Conservation (phyloP, 2,888 invertebrate species). For the Micoletzkya japonica region DNA sequence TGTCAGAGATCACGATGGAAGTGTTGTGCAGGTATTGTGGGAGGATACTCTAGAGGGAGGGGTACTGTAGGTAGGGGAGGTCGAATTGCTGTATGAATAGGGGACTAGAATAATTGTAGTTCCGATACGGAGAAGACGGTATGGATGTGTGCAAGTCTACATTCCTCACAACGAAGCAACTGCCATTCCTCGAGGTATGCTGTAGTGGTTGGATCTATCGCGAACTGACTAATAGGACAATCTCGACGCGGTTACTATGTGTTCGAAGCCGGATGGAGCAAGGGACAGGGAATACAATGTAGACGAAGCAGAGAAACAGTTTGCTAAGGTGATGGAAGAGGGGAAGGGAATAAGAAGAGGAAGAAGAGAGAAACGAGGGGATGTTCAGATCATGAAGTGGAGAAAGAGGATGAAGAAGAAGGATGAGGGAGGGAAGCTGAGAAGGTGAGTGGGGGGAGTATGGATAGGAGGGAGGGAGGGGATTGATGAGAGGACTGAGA, state of each 20-base stretch:
- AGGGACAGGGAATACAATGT: constrained; percentile 64
- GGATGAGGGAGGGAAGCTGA: constrained; percentile 29
- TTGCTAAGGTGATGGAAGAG: constrained; percentile 71
- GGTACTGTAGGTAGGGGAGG: neutral
- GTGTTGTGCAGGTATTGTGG: constrained; percentile 78
- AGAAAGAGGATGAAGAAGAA: constrained; percentile 31
- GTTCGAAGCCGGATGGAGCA: constrained; percentile 56
- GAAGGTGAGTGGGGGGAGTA: constrained; percentile 20
- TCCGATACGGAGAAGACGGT: constrained; percentile 86
- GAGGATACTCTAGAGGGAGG: neutral
- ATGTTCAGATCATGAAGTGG: constrained; percentile 33
- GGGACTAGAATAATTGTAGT: constrained; percentile 68
- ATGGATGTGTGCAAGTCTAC: constrained; percentile 83
- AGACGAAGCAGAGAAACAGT: constrained; percentile 68
- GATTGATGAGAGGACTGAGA: neutral
- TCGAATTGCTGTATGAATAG: neutral
- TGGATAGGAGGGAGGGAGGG: no score
- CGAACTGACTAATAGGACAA: neutral
- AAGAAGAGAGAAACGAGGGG: neutral
- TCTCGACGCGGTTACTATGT: constrained; percentile 46
- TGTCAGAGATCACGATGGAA: constrained; percentile 90
- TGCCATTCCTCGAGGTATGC: constrained; percentile 16
- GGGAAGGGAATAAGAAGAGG: neutral
- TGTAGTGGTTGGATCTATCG: neutral
- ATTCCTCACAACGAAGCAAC: constrained; percentile 72